phyloP scores from a whole-genome alignment of 1,140 invertebrate species.

The Parasteatoda tepidariorum region DNA sequence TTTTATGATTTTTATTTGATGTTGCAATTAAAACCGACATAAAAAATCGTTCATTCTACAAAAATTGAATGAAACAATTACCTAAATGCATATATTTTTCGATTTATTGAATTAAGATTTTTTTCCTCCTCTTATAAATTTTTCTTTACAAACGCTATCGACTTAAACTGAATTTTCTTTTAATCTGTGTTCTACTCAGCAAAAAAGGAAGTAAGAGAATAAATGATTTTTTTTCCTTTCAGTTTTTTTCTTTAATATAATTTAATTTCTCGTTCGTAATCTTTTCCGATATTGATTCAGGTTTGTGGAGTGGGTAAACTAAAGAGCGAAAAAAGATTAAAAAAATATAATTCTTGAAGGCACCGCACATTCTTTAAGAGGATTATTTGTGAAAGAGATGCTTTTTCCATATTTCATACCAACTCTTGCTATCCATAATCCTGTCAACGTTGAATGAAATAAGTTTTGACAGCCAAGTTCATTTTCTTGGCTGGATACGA shows the following conservation, averaged over 20 bases:
- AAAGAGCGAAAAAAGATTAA: background rate
- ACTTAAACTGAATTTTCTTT: background rate
- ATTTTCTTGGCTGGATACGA: background rate
- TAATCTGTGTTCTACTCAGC: background rate
- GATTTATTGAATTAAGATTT: background rate
- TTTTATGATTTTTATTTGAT: too few relatives aligned
- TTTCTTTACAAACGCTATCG: background rate
- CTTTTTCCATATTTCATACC: background rate
- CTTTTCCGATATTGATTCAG: constrained; percentile 5
- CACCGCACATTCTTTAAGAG: background rate
- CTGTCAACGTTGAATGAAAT: background rate
- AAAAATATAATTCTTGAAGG: background rate
- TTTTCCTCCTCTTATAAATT: background rate
- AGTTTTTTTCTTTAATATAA: background rate
- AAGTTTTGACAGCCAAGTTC: background rate
- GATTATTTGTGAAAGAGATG: constrained; percentile 1
- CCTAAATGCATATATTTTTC: background rate
- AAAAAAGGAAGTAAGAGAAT: background rate
- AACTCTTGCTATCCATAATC: background rate
- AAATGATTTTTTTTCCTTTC: background rate
- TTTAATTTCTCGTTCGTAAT: background rate
- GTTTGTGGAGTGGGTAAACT: background rate
- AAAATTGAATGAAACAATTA: background rate
- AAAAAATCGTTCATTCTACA: too few relatives aligned
- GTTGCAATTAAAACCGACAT: too few relatives aligned